These are phyloP conservation scores for Kryptolebias ocellatus DNA, from an alignment of 2,797 vertebrate species.

Conservation along the genomic window DNA sequence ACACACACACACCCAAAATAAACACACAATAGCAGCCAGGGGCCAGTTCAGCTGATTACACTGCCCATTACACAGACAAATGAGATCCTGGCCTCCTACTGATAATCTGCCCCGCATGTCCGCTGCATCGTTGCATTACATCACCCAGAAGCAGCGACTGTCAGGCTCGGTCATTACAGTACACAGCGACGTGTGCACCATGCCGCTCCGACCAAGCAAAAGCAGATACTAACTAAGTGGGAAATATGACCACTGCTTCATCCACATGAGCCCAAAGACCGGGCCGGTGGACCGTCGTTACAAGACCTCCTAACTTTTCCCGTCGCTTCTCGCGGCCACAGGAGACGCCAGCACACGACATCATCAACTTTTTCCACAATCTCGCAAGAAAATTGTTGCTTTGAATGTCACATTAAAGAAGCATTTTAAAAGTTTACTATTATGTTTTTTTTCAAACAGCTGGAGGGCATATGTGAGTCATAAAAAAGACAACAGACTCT, in stretches of 20 bases:
- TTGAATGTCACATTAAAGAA: conserved; percentile 14
- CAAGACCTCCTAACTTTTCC: neutral
- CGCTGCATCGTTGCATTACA: conserved; percentile 63
- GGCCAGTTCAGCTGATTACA: conserved; percentile 75
- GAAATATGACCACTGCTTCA: neutral
- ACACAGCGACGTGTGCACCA: conserved; percentile 9
- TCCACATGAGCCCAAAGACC: neutral
- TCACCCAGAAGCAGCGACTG: conserved; percentile 62
- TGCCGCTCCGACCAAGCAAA: conserved; percentile 19
- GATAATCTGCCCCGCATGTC: conserved; percentile 64
- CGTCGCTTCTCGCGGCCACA: neutral
- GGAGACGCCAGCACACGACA: neutral
- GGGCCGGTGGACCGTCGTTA: conserved; percentile 11
- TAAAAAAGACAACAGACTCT: neutral
- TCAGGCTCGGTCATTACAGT: conserved; percentile 44
- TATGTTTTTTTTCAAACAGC: conserved; percentile 1
- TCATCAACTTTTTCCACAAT: neutral
- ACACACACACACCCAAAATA: conserved; percentile 45
- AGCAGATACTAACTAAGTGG: conserved; percentile 25
- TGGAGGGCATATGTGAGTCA: neutral
- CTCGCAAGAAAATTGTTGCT: conserved; percentile 1
- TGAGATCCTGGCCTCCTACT: conserved; percentile 72
- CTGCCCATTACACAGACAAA: conserved; percentile 76
- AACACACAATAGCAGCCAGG: conserved; percentile 63
- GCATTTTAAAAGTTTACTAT: conserved; percentile 4